Conservation (phyloP, 1,140 invertebrate species). For the Atta texana region DNA sequence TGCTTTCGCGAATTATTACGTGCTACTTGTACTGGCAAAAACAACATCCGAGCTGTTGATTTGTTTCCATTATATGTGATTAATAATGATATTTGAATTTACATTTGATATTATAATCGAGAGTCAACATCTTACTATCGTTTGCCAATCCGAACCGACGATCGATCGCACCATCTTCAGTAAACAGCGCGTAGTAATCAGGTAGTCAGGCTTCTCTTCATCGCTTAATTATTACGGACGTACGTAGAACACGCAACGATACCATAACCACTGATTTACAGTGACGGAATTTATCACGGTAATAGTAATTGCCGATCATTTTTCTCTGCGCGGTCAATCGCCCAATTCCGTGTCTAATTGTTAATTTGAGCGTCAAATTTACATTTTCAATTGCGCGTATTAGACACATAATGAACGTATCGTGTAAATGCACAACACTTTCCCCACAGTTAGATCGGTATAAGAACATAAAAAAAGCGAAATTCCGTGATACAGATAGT, state of each 20-base stretch:
- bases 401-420: neutral
- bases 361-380: slow-evolving; percentile 76
- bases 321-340: slow-evolving; percentile 77
- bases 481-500: slow-evolving; percentile 2
- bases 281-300: slow-evolving; percentile 80
- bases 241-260: slow-evolving; percentile 72
- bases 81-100: neutral
- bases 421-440: slow-evolving; percentile 4
- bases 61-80: neutral
- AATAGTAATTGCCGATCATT: slow-evolving; percentile 79
- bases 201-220: slow-evolving; percentile 74
- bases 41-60: neutral
- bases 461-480: slow-evolving; percentile 35
- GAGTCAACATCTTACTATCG: neutral
- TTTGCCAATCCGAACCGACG: slow-evolving; percentile 44
- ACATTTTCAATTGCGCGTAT: slow-evolving; percentile 79
- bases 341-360: slow-evolving; percentile 66
- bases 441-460: too few species aligned
- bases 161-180: slow-evolving; percentile 69
- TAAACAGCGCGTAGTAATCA: slow-evolving; percentile 40
- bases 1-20: neutral
- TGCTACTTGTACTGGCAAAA: neutral
- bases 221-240: slow-evolving; percentile 81
- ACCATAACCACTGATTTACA: slow-evolving; percentile 75
- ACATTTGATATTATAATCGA: neutral